Evolutionary conservation across 1,140 invertebrate genomes (phyloP), one percentile per base, ranked within the genome.

Genomic region (Drosophila lacertosa): DNA sequence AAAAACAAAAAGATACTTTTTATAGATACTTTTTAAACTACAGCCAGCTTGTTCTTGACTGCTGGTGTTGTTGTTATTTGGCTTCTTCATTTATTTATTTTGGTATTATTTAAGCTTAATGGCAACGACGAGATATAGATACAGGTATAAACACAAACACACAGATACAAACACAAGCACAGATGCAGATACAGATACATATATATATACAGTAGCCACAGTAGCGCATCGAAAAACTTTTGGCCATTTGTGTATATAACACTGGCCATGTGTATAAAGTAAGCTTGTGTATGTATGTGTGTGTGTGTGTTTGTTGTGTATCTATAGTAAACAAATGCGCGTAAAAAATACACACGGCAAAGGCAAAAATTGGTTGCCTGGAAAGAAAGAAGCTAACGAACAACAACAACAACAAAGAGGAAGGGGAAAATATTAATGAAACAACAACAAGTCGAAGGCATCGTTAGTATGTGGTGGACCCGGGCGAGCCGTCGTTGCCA

Each of bases 291-390:
- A 33, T 24, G 16, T 59, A 68, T 63, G 55, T 65, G 71, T 82
- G 73, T 59, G 71, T 80, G 51, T 58, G 54, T 51, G 68, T 74
- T 82, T 69, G 64, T 76, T 82, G 74, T 82, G 78, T 82, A 82
- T 82, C 74, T 82, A 53, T 77, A 77, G 78, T 82, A 82, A 82
- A 82, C 78, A 82, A 82, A 82, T 82, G 78, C 78, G 78, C 78
- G 78, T 82, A 82, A 82, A 82, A 81, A 72, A 69, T 51, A 68
- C 64, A 63, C 69, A 69, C 60, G 37, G 33, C 53, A 62, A 72
- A n/a, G n/a, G 59, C 45, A 54, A 79, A 79, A 81, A 74, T 74
- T 77, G 78, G 69, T 55, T 58, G 69, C 54, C 67, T 68, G 44
- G 16, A 58, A 66, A 70, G 63, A 73, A 74, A 55, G 58, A 70